Conservation (phyloP, 2,113 vertebrate species). For the Hoplias malabaricus region DNA sequence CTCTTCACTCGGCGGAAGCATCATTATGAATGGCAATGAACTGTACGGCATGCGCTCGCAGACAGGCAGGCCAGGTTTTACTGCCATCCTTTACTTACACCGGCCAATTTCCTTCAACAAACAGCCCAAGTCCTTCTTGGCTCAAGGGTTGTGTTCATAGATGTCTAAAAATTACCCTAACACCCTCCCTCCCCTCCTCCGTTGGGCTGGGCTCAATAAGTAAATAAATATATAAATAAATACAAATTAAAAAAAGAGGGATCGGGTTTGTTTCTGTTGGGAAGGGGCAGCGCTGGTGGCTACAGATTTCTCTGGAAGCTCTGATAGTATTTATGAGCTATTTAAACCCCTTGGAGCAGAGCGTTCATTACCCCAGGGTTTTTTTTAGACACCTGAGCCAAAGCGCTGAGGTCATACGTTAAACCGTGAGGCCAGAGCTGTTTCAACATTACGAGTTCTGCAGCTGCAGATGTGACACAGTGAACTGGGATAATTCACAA, state of each 20-base stretch:
- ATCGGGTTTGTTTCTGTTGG: background rate
- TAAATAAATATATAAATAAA: constrained; percentile 18
- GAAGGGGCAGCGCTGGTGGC: constrained; percentile 8
- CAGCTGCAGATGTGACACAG: constrained; percentile 1
- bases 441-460: background rate
- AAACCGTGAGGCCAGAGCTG: constrained; percentile 26
- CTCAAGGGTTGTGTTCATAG: constrained; percentile 8
- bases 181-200: background rate
- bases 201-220: background rate
- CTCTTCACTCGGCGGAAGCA: constrained; percentile 30
- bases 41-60: constrained; percentile 39
- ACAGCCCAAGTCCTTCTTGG: background rate
- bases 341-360: constrained; percentile 21
- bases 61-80: constrained; percentile 40
- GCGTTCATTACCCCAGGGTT: constrained; percentile 6
- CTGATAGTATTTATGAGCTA: constrained; percentile 17
- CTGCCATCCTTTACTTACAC: constrained; percentile 25
- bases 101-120: constrained; percentile 31
- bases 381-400: constrained; percentile 4
- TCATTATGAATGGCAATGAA: constrained; percentile 36
- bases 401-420: constrained; percentile 19
- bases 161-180: constrained; percentile 1
- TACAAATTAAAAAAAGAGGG: constrained; percentile 10
- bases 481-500: background rate
- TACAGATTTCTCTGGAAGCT: constrained; percentile 20